Base-by-base conservation (phyloP, 2,888 invertebrate species). In the Stramonita haemastoma region DNA sequence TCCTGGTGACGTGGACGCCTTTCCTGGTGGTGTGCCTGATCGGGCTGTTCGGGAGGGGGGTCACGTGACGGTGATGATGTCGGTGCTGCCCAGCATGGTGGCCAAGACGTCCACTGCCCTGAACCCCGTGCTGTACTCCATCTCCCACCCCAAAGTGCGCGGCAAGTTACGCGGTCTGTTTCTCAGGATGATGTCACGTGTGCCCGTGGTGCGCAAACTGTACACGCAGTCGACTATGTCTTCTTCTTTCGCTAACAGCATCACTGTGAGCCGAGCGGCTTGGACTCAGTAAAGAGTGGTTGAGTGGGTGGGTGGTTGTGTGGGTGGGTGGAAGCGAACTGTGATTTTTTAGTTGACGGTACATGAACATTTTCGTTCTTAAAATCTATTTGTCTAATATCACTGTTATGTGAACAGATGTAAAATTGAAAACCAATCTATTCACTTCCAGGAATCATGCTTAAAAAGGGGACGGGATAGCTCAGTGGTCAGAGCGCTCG, bases 1-100 rank as follows among this genome's bases (percentile, higher is more conserved):
- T 98, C 97, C 97, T 98, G 93, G 94, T 97, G 26, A 97, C 98
- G 0, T 98, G 98, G 98, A 98, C 98, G 0, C 98, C 98, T 0
- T 98, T 98, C 94, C 97, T 98, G 0, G 95, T 97, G 0, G 97
- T 98, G 0, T 97, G 98, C 32, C 96, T 98, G 77, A 94, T 98
- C 70, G 98, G 98, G 0, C 97, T 98, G 92, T 97, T 97, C 91
- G 96, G 96, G 92, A 93, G 97, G 97, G 92, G 60, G 96, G 97
- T 57, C 95, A 97, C 29, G 96, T 98, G 86, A 97, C 97, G 0
- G 98, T 98, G 0, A 0, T 97, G 97, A 96, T 97, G 0, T 97
- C 97, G 0, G 97, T 97, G 0, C 96, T 97, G 87, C 97, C 98
- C 26, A 97, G 97, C 0, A 96, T 98, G 6, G 97, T 98, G 1